A percentile compares a stretch with the other conserved stretches of the same genome.
phyloP scores from a whole-genome alignment of 2,888 invertebrate species.

The Xanthia togata region DNA sequence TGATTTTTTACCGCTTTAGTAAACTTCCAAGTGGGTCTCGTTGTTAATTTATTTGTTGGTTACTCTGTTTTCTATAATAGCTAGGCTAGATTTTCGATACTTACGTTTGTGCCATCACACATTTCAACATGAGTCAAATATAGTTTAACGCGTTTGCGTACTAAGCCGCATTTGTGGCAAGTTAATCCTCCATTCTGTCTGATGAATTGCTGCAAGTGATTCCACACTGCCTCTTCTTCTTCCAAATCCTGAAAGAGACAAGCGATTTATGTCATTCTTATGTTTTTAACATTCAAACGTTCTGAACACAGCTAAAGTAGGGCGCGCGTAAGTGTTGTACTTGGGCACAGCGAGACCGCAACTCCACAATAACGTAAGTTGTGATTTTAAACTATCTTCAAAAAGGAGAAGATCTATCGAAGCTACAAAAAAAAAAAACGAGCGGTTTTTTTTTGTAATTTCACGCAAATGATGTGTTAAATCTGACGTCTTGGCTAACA shows the following conservation, averaged over 20 bases:
- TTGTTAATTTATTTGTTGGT: not conserved
- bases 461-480: too few relatives aligned
- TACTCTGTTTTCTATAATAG: not conserved
- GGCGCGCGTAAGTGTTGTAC: too few relatives aligned
- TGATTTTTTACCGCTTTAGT: not conserved
- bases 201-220: constrained; percentile 68
- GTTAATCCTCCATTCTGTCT: constrained; percentile 61
- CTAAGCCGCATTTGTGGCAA: constrained; percentile 69
- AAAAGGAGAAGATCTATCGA: not conserved
- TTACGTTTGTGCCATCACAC: constrained; percentile 54
- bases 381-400: not conserved
- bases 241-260: constrained; percentile 51
- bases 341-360: not conserved
- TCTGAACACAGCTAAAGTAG: not conserved
- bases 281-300: not conserved
- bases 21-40: not conserved
- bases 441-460: too few relatives aligned
- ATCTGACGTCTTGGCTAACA: too few relatives aligned
- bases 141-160: constrained; percentile 57
- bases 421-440: too few relatives aligned
- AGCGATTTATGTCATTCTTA: not conserved
- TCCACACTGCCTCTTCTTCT: constrained; percentile 65
- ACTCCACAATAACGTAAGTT: not conserved
- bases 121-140: constrained; percentile 55
- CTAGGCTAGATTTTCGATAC: not conserved